Conservation (phyloP, 2,113 vertebrate genomes). For the Procavia capensis region DNA sequence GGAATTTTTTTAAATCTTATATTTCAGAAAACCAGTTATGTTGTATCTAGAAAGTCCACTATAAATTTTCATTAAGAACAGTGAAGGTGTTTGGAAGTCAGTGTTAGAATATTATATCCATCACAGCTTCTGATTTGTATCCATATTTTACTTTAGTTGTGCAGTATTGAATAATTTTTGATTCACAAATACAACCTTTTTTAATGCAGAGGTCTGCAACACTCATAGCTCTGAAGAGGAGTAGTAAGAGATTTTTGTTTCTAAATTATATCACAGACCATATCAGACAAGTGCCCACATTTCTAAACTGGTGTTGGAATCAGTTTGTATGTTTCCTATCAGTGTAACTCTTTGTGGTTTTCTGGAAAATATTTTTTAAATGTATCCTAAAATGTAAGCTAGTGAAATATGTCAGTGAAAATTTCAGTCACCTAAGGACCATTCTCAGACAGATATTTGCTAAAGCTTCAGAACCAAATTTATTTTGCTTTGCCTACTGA, state of each 20-base stretch:
- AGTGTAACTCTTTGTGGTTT: neutral
- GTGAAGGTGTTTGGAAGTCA: neutral
- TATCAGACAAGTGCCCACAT: neutral
- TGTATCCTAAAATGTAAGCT: conserved; percentile 8
- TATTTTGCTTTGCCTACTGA: neutral
- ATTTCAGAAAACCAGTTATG: neutral
- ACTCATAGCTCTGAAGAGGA: neutral
- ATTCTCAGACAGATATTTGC: neutral
- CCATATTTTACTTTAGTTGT: conserved; percentile 27
- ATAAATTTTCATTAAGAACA: conserved; percentile 13
- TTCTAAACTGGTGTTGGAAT: neutral
- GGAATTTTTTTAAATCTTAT: neutral
- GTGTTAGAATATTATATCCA: neutral
- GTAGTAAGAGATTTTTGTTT: neutral
- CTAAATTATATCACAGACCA: neutral
- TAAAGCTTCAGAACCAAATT: neutral
- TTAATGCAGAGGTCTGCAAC: neutral
- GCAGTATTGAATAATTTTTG: neutral
- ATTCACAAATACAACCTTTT: neutral
- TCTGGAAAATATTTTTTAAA: conserved; percentile 47
- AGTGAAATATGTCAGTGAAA: neutral
- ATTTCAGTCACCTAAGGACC: neutral
- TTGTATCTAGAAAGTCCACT: neutral
- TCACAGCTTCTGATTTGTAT: neutral
- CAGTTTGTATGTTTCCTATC: neutral